A percentile compares a stretch with the other conserved stretches of the same genome.
Evolutionary conservation across 1,140 invertebrate genomes (phyloP).

Genomic region (Stegodyphus mimosarum): DNA sequence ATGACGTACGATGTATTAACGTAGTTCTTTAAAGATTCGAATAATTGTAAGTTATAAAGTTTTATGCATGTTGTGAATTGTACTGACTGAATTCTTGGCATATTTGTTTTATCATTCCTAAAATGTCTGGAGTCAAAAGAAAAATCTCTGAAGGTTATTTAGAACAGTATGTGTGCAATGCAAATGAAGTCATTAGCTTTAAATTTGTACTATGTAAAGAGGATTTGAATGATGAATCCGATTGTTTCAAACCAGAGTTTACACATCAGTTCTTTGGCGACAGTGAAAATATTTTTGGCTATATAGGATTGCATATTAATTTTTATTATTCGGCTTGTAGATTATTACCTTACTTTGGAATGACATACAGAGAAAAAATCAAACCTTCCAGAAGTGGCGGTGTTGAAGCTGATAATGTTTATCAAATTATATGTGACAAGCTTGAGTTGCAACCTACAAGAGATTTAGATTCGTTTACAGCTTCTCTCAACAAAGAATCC

Average conservation of each 20-base stretch:
- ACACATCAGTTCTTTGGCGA: conserved; percentile 95
- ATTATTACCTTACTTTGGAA: conserved; percentile 78
- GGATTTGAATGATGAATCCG: conserved; percentile 78
- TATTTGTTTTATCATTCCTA: background rate
- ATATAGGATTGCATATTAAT: conserved; percentile 82
- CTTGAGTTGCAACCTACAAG: conserved; percentile 73
- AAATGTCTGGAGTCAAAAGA: conserved; percentile 35
- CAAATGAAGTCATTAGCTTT: conserved; percentile 62
- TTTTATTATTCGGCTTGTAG: conserved; percentile 86
- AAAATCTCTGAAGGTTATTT: conserved; percentile 28
- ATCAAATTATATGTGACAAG: conserved; percentile 75
- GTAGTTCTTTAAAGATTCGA: no score
- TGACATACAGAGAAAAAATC: conserved; percentile 76
- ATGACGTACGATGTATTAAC: background rate
- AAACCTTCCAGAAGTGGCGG: conserved; percentile 70
- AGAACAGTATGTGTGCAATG: conserved; percentile 48
- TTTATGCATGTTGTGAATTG: background rate
- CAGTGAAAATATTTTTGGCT: conserved; percentile 93
- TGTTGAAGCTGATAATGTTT: conserved; percentile 80
- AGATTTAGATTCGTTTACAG: conserved; percentile 79
- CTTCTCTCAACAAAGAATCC: conserved; percentile 76
- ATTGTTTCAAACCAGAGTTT: conserved; percentile 87
- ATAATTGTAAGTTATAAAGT: no score
- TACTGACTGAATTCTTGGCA: background rate
- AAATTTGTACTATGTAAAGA: conserved; percentile 73